phyloP scores from a whole-genome alignment of 1,140 invertebrate species.

The Papilio helenus region DNA sequence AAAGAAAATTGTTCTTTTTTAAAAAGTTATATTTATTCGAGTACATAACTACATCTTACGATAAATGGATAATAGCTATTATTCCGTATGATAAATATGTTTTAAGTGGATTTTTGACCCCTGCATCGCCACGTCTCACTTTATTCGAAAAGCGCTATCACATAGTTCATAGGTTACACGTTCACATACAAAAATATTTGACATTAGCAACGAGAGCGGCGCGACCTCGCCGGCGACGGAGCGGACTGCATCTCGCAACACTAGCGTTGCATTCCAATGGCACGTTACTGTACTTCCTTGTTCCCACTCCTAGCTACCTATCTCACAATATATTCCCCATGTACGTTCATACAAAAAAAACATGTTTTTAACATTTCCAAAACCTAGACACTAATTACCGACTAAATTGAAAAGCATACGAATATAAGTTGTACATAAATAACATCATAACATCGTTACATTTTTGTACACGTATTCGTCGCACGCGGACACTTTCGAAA shows the following conservation, averaged over 20 bases:
- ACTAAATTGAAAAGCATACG: slow-evolving; percentile 31
- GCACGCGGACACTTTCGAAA: slow-evolving; percentile 29
- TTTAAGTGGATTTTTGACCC: slow-evolving; percentile 79
- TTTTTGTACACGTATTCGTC: slow-evolving; percentile 29
- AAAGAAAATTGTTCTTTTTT: slow-evolving; percentile 56
- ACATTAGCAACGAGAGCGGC: slow-evolving; percentile 61
- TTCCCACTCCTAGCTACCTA: slow-evolving; percentile 45
- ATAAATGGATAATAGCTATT: slow-evolving; percentile 82
- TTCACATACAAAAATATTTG: slow-evolving; percentile 76
- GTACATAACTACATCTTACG: slow-evolving; percentile 84
- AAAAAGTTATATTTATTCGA: slow-evolving; percentile 84
- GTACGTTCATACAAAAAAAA: slow-evolving; percentile 15
- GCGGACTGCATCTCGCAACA: slow-evolving; percentile 57
- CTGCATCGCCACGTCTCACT: slow-evolving; percentile 63
- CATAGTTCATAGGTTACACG: slow-evolving; percentile 68
- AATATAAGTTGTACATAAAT: slow-evolving; percentile 29
- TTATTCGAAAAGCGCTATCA: slow-evolving; percentile 74
- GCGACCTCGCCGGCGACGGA: slow-evolving; percentile 58
- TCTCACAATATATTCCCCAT: slow-evolving; percentile 15
- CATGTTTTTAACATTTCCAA: slow-evolving; percentile 25
- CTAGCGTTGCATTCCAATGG: slow-evolving; percentile 58
- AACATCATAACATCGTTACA: slow-evolving; percentile 32
- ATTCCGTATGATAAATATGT: slow-evolving; percentile 80
- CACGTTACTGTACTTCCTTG: slow-evolving; percentile 68
- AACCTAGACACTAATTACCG: slow-evolving; percentile 32